Conservation (phyloP, 2,888 invertebrate genomes). For the Pomacea canaliculata region DNA sequence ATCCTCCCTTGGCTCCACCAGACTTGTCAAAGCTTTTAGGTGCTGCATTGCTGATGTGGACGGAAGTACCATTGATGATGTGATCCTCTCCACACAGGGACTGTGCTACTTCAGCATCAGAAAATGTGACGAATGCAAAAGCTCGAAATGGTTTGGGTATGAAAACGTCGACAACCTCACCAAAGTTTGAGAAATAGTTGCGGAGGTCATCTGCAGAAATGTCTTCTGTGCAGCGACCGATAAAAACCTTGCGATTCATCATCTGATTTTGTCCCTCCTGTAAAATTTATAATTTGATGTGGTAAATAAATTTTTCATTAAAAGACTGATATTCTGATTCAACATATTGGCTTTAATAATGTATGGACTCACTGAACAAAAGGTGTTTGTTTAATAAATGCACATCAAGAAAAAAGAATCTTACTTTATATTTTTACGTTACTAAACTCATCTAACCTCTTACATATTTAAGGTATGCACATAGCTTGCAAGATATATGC, state of each 20-base stretch:
- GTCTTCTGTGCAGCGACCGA: constrained; percentile 93
- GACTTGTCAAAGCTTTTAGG: constrained; percentile 62
- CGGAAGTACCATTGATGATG: constrained; percentile 86
- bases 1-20: constrained; percentile 31
- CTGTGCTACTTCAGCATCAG: constrained; percentile 91
- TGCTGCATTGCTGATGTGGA: constrained; percentile 73
- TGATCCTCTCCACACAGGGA: constrained; percentile 92
- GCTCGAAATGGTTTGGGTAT: constrained; percentile 89
- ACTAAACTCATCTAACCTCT: too few species aligned
- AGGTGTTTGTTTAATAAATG: too few species aligned
- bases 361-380: too few species aligned
- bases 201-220: constrained; percentile 89
- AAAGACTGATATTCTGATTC: too few species aligned
- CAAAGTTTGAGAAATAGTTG: constrained; percentile 86
- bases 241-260: constrained; percentile 84
- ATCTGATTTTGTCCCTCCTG: constrained; percentile 63
- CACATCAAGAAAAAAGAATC: too few species aligned
- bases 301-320: neutral
- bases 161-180: constrained; percentile 95
- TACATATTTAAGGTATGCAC: too few species aligned
- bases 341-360: too few species aligned
- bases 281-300: constrained; percentile 2
- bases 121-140: constrained; percentile 88
- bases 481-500: too few species aligned
- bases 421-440: too few species aligned